phyloP scores from a whole-genome alignment of 2,113 vertebrate species.

The Sinosuthora webbiana region DNA sequence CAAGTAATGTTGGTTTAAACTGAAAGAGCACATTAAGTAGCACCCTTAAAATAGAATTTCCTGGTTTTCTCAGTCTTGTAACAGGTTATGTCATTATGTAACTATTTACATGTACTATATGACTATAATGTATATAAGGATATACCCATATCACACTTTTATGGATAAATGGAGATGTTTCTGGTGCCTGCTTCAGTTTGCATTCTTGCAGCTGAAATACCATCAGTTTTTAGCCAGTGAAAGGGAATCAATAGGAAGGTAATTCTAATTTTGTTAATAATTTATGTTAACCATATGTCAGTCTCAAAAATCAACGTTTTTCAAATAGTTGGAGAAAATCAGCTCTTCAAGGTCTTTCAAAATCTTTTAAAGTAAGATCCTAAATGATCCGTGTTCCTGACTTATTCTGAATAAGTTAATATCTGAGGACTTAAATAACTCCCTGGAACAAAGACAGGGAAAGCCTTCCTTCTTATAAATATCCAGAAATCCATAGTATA shows the following conservation, averaged over 20 bases:
- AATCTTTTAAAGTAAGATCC: neutral
- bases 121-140: neutral
- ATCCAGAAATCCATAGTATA: neutral
- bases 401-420: neutral
- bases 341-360: neutral
- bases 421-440: neutral
- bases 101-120: neutral
- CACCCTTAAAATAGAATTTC: neutral
- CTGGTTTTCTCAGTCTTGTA: neutral
- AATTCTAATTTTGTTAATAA: neutral
- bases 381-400: neutral
- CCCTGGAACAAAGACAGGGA: neutral
- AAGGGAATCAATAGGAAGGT: neutral
- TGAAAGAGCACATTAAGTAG: neutral
- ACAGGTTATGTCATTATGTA: neutral
- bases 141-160: neutral
- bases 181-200: neutral
- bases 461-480: neutral
- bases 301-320: neutral
- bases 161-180: neutral
- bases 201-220: neutral
- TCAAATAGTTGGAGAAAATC: neutral
- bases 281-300: neutral
- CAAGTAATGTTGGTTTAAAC: neutral
- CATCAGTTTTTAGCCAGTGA: neutral